A percentile compares a stretch with the other conserved stretches of the same genome.
These are phyloP conservation scores for Danionella dracula DNA, from an alignment of 2,797 vertebrate species.

Conservation along the genomic window DNA sequence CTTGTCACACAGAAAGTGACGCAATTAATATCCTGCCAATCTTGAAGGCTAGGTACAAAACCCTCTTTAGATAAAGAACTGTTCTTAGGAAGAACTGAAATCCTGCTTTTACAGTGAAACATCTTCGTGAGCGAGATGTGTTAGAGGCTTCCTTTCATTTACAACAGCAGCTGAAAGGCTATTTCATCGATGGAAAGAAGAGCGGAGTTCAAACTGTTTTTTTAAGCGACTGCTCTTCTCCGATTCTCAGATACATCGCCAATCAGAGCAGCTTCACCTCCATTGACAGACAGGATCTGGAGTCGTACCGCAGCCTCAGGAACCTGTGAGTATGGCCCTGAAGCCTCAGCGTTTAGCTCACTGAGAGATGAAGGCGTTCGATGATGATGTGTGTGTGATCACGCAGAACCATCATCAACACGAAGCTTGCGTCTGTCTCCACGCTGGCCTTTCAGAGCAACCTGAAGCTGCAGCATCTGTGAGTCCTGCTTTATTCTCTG, in stretches of 20 bases:
- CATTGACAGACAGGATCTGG: conserved; percentile 89
- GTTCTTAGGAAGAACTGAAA: too few species aligned
- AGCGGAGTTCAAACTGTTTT: too few species aligned
- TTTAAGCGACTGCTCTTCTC: too few species aligned
- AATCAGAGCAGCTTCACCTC: conserved; percentile 87
- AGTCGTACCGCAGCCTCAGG: conserved; percentile 86
- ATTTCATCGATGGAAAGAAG: too few species aligned
- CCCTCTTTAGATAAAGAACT: too few species aligned
- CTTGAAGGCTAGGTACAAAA: too few species aligned
- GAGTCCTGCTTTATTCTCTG: conserved; percentile 61
- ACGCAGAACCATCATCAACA: conserved; percentile 88
- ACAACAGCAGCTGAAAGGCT: too few species aligned
- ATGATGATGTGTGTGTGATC: conserved; percentile 38
- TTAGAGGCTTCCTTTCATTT: too few species aligned
- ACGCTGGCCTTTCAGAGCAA: conserved; percentile 88
- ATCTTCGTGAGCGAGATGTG: too few species aligned
- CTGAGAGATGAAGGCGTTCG: neutral
- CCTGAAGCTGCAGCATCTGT: conserved; percentile 87
- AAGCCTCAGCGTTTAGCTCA: neutral
- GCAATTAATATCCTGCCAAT: too few species aligned
- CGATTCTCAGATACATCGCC: conserved; percentile 81
- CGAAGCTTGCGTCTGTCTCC: conserved; percentile 84
- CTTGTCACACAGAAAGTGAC: too few species aligned
- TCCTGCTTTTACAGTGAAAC: too few species aligned
- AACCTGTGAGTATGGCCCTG: conserved; percentile 83